Conservation (phyloP, 2,797 vertebrate species). For the Helicolenus hilgendorfi region DNA sequence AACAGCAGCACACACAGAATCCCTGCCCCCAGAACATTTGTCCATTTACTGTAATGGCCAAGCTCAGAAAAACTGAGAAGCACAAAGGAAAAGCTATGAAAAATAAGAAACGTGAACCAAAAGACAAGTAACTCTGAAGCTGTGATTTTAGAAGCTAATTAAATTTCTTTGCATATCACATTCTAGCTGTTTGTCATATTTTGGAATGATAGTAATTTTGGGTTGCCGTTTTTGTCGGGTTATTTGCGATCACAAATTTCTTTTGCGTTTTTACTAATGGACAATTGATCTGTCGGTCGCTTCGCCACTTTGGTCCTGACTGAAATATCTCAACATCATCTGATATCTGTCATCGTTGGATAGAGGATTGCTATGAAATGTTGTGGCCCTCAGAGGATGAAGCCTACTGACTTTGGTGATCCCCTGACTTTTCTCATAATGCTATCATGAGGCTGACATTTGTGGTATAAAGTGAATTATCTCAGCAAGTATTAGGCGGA, state of each 20-base stretch:
- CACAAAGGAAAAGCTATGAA: neutral
- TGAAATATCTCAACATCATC: no score
- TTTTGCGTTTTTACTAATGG: no score
- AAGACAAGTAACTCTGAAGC: neutral
- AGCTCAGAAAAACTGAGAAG: neutral
- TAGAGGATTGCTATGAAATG: no score
- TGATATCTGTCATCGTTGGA: no score
- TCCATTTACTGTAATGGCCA: neutral
- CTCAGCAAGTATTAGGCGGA: neutral
- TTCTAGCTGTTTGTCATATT: neutral
- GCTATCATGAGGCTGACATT: neutral
- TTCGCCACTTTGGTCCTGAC: neutral
- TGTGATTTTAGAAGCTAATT: neutral
- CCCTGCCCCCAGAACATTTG: neutral
- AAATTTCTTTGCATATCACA: neutral
- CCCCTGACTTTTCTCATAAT: neutral
- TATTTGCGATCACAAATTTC: no score
- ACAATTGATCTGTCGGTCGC: neutral
- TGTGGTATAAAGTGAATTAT: neutral
- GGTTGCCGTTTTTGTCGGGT: neutral
- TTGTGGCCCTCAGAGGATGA: no score
- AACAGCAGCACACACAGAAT: no score
- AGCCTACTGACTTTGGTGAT: no score
- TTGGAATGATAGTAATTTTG: neutral
- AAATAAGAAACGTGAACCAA: neutral